phyloP scores from a whole-genome alignment of 2,888 invertebrate genomes.

The Spisula solida region DNA sequence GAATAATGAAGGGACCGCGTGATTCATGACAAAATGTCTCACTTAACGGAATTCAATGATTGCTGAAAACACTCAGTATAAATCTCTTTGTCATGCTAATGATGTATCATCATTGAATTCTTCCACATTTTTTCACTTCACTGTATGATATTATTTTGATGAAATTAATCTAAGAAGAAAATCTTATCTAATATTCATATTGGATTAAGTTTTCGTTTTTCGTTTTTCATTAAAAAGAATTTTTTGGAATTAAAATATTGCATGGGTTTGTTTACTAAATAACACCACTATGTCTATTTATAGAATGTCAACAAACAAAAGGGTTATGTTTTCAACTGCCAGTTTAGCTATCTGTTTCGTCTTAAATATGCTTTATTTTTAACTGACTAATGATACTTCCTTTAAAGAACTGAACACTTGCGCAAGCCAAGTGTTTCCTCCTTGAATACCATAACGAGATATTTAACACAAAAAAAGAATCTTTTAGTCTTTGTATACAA shows the following conservation, averaged over 20 bases:
- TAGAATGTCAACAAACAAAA: no score
- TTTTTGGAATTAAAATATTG: background rate
- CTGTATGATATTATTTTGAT: background rate
- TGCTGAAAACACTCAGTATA: slow-evolving; percentile 35
- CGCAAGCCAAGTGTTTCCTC: no score
- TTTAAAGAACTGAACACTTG: no score
- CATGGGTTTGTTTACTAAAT: background rate
- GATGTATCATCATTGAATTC: background rate
- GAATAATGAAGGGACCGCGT: slow-evolving; percentile 42
- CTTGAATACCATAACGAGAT: no score
- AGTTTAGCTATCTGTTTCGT: no score
- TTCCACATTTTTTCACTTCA: background rate
- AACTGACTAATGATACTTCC: no score
- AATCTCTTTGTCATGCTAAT: slow-evolving; percentile 21
- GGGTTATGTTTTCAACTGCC: no score
- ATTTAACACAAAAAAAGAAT: no score
- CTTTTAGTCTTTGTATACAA: background rate
- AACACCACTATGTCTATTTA: no score
- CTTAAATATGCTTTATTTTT: no score
- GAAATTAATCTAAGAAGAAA: background rate
- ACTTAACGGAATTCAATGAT: slow-evolving; percentile 32
- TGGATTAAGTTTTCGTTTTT: background rate
- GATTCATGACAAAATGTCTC: slow-evolving; percentile 48
- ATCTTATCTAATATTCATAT: background rate
- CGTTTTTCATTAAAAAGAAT: background rate